Percentiles rank a stretch among this genome's conserved stretches.
phyloP scores from a whole-genome alignment of 2,888 invertebrate species.

The Linnaemya vulpina region DNA sequence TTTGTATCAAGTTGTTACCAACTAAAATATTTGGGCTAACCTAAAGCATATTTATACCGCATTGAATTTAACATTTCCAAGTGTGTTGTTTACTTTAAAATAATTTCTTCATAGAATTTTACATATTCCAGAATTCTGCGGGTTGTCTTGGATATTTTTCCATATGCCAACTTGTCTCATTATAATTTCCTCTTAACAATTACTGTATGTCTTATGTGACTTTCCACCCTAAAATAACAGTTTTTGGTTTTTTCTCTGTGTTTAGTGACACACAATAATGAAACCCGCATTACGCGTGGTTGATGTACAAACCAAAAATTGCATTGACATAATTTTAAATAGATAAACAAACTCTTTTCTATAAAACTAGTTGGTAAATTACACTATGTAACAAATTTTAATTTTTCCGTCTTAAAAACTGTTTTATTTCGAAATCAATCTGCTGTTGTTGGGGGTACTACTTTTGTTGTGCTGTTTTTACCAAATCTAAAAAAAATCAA shows the following conservation, averaged over 20 bases:
- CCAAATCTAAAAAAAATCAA: no score
- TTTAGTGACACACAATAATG: neutral
- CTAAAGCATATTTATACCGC: no score
- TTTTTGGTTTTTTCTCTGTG: neutral
- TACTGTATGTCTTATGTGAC: slow-evolving; percentile 14
- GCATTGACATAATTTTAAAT: slow-evolving; percentile 55
- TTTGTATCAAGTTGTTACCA: no score
- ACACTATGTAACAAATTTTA: neutral
- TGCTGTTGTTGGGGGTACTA: no score
- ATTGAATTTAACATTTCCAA: no score
- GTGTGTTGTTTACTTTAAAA: no score
- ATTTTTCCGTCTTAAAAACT: no score
- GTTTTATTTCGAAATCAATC: no score
- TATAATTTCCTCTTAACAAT: slow-evolving; percentile 15
- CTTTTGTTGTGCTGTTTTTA: no score
- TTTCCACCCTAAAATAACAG: slow-evolving; percentile 22
- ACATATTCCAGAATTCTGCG: slow-evolving; percentile 28
- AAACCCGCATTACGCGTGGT: slow-evolving; percentile 36
- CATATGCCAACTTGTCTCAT: slow-evolving; percentile 1
- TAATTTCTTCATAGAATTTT: no score
- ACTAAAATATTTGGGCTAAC: no score
- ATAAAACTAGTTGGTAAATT: slow-evolving; percentile 24
- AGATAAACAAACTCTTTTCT: slow-evolving; percentile 56
- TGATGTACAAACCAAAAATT: slow-evolving; percentile 35
- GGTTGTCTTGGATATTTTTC: slow-evolving; percentile 32